Conservation (phyloP, 1,140 invertebrate genomes). For the Hermatobates lingyangjiaoensis region DNA sequence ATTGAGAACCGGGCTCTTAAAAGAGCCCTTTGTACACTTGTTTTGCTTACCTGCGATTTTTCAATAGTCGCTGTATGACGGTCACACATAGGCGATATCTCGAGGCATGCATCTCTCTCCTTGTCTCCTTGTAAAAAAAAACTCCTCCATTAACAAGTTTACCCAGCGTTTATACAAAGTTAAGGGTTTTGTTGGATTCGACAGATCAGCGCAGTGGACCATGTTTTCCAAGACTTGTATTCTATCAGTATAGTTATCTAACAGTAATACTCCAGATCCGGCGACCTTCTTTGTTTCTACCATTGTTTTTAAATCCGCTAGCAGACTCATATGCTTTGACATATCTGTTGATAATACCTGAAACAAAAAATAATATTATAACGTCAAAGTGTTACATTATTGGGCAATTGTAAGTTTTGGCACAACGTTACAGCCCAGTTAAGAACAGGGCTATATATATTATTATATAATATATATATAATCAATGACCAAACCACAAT, state of each 20-base stretch:
- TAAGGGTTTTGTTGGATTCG: constrained; percentile 96
- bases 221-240: constrained; percentile 94
- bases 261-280: constrained; percentile 84
- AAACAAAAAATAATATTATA: no score
- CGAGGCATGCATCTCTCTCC: constrained; percentile 79
- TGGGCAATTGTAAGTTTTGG: no score
- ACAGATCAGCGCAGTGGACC: constrained; percentile 96
- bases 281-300: constrained; percentile 97
- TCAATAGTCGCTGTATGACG: constrained; percentile 87
- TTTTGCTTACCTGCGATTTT: constrained; percentile 80
- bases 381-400: no score
- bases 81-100: constrained; percentile 97
- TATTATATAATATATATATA: no score
- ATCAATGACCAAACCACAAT: no score
- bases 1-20: no score
- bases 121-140: constrained; percentile 91
- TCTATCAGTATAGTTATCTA: constrained; percentile 96
- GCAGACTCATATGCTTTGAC: constrained; percentile 97
- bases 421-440: no score
- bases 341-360: constrained; percentile 87
- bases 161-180: constrained; percentile 87
- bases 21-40: no score
- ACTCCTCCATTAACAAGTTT: constrained; percentile 85
- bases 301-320: constrained; percentile 98
- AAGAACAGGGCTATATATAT: no score